These are phyloP conservation scores for Marasmarcha lunaedactyla DNA, from an alignment of 2,888 invertebrate genomes.

Conservation along the genomic window DNA sequence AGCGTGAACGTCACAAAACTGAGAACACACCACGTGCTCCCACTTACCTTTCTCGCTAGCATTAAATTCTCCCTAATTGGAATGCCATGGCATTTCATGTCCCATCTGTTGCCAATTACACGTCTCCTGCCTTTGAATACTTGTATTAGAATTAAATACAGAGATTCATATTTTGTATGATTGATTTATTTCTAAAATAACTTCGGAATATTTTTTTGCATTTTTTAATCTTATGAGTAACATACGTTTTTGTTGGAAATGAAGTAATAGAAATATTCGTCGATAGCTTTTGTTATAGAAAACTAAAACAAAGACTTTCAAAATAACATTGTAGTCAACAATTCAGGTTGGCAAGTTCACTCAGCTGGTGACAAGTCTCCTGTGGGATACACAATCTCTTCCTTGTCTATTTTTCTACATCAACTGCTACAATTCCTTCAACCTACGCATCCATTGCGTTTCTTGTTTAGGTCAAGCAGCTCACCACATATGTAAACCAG, in stretches of 20 bases:
- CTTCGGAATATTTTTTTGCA: no score
- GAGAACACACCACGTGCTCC: slow-evolving; percentile 16
- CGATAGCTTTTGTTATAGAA: no score
- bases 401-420: slow-evolving; percentile 20
- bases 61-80: slow-evolving; percentile 18
- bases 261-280: no score
- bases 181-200: no score
- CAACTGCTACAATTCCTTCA: slow-evolving; percentile 7
- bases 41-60: slow-evolving; percentile 14
- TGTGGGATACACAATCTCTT: slow-evolving; percentile 49
- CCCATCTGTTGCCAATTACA: slow-evolving; percentile 21
- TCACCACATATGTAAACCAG: no score
- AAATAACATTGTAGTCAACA: slow-evolving; percentile 30
- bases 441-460: slow-evolving; percentile 26
- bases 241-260: no score
- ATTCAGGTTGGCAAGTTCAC: slow-evolving; percentile 62
- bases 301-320: no score
- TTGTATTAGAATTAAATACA: background rate
- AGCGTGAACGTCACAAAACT: slow-evolving; percentile 9
- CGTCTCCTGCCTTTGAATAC: slow-evolving; percentile 3
- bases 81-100: slow-evolving; percentile 12
- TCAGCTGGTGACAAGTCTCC: slow-evolving; percentile 53
- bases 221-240: slow-evolving; percentile 20
- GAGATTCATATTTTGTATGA: no score
- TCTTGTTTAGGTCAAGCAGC: no score